Evolutionary conservation across 2,113 vertebrate genomes (phyloP), one percentile per base, ranked within the genome.

Genomic region (Cyrtonyx montezumae): DNA sequence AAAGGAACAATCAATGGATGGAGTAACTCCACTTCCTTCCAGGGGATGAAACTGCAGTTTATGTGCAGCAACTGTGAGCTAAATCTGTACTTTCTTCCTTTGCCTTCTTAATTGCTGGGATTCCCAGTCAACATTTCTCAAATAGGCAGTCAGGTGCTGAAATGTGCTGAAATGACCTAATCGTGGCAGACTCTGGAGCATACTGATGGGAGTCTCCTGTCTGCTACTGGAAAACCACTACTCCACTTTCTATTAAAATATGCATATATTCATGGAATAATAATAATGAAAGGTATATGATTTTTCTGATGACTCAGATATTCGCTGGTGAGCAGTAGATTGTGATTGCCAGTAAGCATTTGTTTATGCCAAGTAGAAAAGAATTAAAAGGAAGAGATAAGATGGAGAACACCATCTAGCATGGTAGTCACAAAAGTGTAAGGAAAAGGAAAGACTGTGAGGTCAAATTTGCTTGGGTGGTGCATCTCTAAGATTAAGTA

Each of bases 21-120:
- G n/a, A 83, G 80, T 9, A 91, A 25, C 37, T 90, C 78, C 43
- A 26, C 53, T 87, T 37, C 42, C 34, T 92, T 76, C 18, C 40
- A 74, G 40, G 48, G 82, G 23, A 59, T 8, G 71, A 90, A 71
- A 58, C 42, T 36, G 43, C 8, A 78, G 63, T 77, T 9, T 25
- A n/a, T 10, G 53, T 55, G n/a, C 56, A 74, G 32, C 42, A 86
- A 86, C 56, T 68, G 32, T 34, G 65, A 70, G 45, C 42, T 92
- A 74, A 84, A 86, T 75, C 61, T 84, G 66, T 28, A 32, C 65
- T 90, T 84, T 75, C 32, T 42, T 80, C 51, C 22, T 88, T 55
- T 87, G 74, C 69, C 40, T 71, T 37, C 61, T 87, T 95, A 91
- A 86, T 81, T 92, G 89, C 62, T 65, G 65, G 63, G 22, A 78